Evolutionary conservation across 1,140 invertebrate species (phyloP).

Genomic region (Lepidostoma basale): DNA sequence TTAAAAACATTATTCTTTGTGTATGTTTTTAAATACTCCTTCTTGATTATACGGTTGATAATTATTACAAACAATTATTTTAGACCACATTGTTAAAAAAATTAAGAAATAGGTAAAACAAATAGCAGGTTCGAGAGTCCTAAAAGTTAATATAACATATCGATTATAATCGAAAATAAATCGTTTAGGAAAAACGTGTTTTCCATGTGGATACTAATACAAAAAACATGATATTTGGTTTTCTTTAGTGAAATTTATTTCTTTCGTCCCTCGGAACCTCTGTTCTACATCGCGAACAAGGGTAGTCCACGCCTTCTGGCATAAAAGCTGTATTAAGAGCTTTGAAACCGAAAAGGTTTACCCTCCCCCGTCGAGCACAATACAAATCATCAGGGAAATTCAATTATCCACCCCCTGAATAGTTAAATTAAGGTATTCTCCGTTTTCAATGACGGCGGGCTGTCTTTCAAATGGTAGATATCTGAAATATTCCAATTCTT

Average conservation of each 20-base stretch:
- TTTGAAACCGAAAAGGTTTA: constrained; percentile 18
- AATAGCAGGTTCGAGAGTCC: too few species aligned
- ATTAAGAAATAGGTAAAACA: too few species aligned
- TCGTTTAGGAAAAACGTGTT: too few species aligned
- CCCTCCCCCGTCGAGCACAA: constrained; percentile 8
- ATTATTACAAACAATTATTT: too few species aligned
- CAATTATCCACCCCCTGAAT: constrained; percentile 20
- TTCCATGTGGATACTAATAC: too few species aligned
- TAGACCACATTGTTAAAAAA: too few species aligned
- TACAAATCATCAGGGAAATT: constrained; percentile 30
- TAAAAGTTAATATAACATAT: too few species aligned
- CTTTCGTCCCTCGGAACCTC: not conserved
- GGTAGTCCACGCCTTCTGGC: constrained; percentile 7
- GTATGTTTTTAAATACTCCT: too few species aligned
- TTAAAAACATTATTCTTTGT: too few species aligned
- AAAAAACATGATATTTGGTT: not conserved
- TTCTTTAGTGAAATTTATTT: not conserved
- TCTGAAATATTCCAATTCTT: constrained; percentile 4
- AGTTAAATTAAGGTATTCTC: constrained; percentile 27
- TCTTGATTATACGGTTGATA: too few species aligned
- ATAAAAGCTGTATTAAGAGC: constrained; percentile 2
- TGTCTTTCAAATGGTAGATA: constrained; percentile 17
- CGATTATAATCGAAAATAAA: too few species aligned
- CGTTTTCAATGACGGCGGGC: constrained; percentile 2
- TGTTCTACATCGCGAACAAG: not conserved